Conservation (phyloP, 2,113 vertebrate species). For the Eonycteris spelaea region DNA sequence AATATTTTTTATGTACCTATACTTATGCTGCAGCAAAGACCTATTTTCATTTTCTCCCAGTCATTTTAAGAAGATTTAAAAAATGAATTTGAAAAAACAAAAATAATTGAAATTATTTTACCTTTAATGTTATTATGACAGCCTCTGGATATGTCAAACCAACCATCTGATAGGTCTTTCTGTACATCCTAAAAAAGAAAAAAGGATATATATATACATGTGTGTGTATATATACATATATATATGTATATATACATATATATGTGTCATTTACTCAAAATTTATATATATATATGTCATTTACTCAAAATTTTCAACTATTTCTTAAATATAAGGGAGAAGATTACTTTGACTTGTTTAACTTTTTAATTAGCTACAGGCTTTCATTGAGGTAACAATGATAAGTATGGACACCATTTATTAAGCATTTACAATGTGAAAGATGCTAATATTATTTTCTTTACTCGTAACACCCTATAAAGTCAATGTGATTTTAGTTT, state of each 20-base stretch:
- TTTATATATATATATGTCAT: neutral
- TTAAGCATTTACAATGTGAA: neutral
- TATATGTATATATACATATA: neutral
- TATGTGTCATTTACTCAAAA: no score
- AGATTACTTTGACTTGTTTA: neutral
- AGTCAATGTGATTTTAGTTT: neutral
- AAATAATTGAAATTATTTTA: conserved; percentile 79
- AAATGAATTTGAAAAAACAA: conserved; percentile 38
- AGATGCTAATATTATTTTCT: neutral
- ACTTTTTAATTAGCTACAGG: neutral
- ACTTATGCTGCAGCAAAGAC: neutral
- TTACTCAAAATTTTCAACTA: neutral
- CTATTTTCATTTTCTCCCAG: neutral
- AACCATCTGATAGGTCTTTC: conserved; percentile 95
- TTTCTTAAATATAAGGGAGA: conserved; percentile 18
- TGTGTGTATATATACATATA: neutral
- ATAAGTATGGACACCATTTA: neutral
- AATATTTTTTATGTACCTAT: neutral
- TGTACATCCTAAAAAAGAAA: conserved; percentile 93
- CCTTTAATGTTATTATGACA: conserved; percentile 94
- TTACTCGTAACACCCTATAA: neutral
- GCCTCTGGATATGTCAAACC: conserved; percentile 94
- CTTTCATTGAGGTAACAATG: neutral
- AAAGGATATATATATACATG: neutral
- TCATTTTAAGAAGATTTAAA: neutral